Conservation (phyloP, 1,140 invertebrate genomes). For the Drosophila pachea region DNA sequence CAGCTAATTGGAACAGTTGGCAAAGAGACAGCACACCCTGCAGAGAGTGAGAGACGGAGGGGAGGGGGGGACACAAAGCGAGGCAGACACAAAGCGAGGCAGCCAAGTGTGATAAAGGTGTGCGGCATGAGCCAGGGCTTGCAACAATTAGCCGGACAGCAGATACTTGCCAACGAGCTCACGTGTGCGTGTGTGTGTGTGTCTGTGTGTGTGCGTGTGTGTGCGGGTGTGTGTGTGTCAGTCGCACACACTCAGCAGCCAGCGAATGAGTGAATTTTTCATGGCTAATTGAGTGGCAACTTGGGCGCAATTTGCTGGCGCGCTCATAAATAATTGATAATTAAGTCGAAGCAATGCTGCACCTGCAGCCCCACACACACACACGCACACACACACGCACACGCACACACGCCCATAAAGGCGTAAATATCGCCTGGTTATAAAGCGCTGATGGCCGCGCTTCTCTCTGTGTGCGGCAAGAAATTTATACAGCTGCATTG, state of each 20-base stretch:
- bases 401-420: not conserved
- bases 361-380: conserved; percentile 40
- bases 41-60: not conserved
- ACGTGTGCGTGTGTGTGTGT: conserved; percentile 2
- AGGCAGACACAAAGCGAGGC: conserved; percentile 3
- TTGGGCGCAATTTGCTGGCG: conserved; percentile 61
- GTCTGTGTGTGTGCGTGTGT: not conserved
- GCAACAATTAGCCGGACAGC: conserved; percentile 32
- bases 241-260: conserved; percentile 25
- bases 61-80: not conserved
- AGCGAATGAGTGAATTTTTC: conserved; percentile 65
- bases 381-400: conserved; percentile 4
- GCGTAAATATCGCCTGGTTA: not conserved
- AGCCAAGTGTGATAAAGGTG: conserved; percentile 10
- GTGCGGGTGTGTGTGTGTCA: not conserved
- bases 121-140: not conserved
- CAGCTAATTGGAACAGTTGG: conserved; percentile 58
- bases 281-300: conserved; percentile 73
- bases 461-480: conserved; percentile 1
- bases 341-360: conserved; percentile 36
- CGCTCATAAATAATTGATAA: conserved; percentile 75
- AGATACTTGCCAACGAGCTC: too few relatives aligned
- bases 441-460: not conserved
- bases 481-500: conserved; percentile 12
- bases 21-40: conserved; percentile 7